phyloP scores from a whole-genome alignment of 2,113 vertebrate species.

The Syngnathus scovelli region DNA sequence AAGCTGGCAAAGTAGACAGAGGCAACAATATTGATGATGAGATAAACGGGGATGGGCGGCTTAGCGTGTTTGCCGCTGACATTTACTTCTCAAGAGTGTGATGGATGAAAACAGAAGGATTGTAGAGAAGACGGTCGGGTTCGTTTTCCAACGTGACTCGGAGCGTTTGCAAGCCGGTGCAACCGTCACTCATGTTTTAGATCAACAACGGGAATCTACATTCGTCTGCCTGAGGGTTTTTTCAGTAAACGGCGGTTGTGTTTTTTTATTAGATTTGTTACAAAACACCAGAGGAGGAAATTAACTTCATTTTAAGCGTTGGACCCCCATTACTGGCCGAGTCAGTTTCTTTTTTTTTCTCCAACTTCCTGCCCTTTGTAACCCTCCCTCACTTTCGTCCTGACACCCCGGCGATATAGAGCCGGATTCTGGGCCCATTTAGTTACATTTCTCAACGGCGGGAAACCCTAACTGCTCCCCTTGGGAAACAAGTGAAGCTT shows the following conservation, averaged over 20 bases:
- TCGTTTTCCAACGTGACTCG: neutral
- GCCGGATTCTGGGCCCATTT: conserved; percentile 29
- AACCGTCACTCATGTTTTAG: neutral
- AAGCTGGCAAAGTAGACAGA: conserved; percentile 25
- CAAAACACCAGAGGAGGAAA: conserved; percentile 1
- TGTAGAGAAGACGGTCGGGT: neutral
- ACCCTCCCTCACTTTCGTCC: neutral
- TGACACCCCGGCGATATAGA: conserved; percentile 11
- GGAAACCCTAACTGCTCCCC: conserved; percentile 26
- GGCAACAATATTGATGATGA: conserved; percentile 9
- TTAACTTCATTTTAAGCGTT: neutral
- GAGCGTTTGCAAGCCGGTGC: neutral
- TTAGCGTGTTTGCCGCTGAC: conserved; percentile 6
- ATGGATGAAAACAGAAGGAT: neutral
- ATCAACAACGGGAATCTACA: neutral
- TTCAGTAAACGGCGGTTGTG: neutral
- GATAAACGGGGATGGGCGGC: conserved; percentile 8
- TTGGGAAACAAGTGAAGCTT: conserved; percentile 41
- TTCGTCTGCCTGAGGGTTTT: neutral
- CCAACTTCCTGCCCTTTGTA: conserved; percentile 4
- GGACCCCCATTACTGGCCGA: neutral
- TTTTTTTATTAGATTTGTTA: neutral
- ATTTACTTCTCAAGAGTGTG: neutral
- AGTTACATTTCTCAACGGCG: conserved; percentile 34
- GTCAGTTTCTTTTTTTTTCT: neutral